phyloP scores from a whole-genome alignment of 2,797 vertebrate genomes.

The Pelodytes ibericus region DNA sequence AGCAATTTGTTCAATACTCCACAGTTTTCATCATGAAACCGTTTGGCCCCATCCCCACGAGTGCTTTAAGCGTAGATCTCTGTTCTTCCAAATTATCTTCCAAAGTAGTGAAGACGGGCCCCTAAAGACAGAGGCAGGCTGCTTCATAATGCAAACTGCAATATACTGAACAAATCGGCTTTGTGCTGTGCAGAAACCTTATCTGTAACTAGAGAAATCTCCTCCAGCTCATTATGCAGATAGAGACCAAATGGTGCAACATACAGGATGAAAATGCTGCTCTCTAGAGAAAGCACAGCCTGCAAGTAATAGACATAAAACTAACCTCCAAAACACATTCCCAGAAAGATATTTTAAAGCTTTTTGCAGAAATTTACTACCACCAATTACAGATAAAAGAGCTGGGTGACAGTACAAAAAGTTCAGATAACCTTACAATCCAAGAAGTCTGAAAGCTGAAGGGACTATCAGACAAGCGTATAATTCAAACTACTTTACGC shows the following conservation, averaged over 20 bases:
- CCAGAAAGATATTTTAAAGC: neutral
- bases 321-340: neutral
- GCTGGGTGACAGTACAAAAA: neutral
- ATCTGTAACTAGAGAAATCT: neutral
- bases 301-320: neutral
- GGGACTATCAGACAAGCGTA: neutral
- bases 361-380: neutral
- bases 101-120: neutral
- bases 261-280: neutral
- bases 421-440: neutral
- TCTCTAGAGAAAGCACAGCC: neutral
- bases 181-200: neutral
- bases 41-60: neutral
- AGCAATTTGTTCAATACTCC: neutral
- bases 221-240: slow-evolving; percentile 1
- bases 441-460: neutral
- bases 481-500: neutral
- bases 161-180: neutral
- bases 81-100: neutral
- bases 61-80: neutral
- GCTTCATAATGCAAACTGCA: neutral
- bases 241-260: neutral
- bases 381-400: neutral
- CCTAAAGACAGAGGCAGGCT: neutral
- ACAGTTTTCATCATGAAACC: neutral